These are phyloP conservation scores for Cydia strobilella DNA, from an alignment of 1,140 invertebrate genomes.

Conservation along the genomic window DNA sequence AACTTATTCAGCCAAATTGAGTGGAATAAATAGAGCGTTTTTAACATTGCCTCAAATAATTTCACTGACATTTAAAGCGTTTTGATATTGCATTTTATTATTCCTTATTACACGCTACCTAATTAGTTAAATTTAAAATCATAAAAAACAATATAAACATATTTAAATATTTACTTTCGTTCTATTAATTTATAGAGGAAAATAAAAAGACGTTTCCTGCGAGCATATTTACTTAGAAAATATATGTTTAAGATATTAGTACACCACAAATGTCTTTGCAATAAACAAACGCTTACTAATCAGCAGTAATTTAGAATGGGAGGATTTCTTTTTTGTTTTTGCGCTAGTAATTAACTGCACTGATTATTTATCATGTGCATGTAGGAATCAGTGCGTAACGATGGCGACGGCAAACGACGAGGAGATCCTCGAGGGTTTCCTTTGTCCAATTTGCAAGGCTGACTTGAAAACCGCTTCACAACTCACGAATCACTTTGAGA, in stretches of 20 bases:
- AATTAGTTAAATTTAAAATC: neutral
- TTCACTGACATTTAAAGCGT: neutral
- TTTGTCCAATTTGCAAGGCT: constrained; percentile 95
- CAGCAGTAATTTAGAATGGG: constrained; percentile 28
- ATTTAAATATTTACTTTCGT: neutral
- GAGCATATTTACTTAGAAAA: neutral
- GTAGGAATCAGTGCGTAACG: constrained; percentile 38
- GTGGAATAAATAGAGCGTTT: neutral
- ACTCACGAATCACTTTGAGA: constrained; percentile 93
- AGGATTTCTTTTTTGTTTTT: constrained; percentile 25
- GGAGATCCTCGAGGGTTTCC: constrained; percentile 92
- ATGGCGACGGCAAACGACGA: constrained; percentile 76
- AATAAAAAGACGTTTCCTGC: neutral
- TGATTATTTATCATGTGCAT: constrained; percentile 39
- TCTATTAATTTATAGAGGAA: neutral
- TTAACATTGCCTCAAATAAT: constrained; percentile 1
- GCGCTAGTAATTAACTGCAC: constrained; percentile 26
- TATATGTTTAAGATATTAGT: neutral
- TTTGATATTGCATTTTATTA: neutral
- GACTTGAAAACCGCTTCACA: constrained; percentile 91
- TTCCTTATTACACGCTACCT: neutral
- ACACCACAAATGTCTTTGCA: neutral
- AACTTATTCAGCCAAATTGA: neutral
- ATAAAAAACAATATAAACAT: neutral
- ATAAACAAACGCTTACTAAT: constrained; percentile 30